Conservation (phyloP, 1,140 invertebrate genomes). For the Camponotus floridanus region DNA sequence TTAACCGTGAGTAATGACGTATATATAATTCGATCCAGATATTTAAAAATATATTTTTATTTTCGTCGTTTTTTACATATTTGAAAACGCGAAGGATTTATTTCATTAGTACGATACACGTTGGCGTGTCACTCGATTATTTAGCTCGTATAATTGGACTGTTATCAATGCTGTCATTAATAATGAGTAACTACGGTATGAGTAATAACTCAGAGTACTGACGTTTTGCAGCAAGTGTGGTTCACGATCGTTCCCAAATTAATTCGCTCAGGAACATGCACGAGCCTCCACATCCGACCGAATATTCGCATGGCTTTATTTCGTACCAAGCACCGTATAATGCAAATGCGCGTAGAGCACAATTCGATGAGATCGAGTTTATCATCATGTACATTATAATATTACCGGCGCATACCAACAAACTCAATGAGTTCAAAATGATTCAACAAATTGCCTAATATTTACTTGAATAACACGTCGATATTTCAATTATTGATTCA, state of each 20-base stretch:
- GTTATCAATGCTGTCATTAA: conserved; percentile 55
- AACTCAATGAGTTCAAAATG: conserved; percentile 26
- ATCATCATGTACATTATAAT: conserved; percentile 47
- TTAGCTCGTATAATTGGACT: conserved; percentile 52
- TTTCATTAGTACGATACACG: conserved; percentile 12
- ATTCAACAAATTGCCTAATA: neutral
- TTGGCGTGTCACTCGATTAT: conserved; percentile 42
- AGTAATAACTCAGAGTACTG: conserved; percentile 46
- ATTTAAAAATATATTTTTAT: conserved; percentile 13
- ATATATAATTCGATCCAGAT: neutral
- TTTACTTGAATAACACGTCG: neutral
- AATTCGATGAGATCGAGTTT: conserved; percentile 45
- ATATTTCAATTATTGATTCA: neutral
- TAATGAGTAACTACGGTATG: conserved; percentile 43
- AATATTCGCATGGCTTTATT: conserved; percentile 51
- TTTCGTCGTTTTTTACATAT: neutral
- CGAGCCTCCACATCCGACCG: conserved; percentile 24
- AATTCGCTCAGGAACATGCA: conserved; percentile 46
- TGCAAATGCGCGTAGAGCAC: conserved; percentile 41
- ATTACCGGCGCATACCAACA: neutral
- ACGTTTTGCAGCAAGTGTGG: conserved; percentile 54
- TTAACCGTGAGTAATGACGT: neutral
- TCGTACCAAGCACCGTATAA: conserved; percentile 29
- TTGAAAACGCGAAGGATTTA: neutral
- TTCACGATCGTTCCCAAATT: conserved; percentile 45